Base-by-base conservation (phyloP, 2,113 vertebrate species). In the Urocolius indicus region DNA sequence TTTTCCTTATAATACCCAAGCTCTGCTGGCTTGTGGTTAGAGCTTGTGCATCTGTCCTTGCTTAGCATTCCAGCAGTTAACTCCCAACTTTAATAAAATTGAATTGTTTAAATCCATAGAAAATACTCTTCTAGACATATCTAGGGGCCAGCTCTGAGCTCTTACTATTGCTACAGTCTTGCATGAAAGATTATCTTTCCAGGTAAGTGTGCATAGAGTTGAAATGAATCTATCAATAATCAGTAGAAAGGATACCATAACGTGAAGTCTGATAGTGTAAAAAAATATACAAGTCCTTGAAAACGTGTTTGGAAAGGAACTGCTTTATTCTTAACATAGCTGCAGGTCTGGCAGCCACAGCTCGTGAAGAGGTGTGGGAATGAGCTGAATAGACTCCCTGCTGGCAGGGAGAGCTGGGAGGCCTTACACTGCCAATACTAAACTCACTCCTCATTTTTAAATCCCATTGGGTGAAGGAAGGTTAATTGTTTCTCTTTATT, bases 221-320 rank as follows among this genome's bases (percentile, higher is more conserved):
- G 36, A 91, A 30, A 91, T 91, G 16, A 65, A 93, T 87, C 61
- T 93, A 73, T 93, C 77, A 85, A 62, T 93, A 84, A 91, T 94
- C 87, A 27, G 76, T 94, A 52, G 61, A 87, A 93, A 55, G 67
- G 93, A 82, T 93, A 71, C 95, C 84, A 90, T 91, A 69, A 93
- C 80, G 75, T 0, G 0, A 89, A 83, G 51, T 77, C 75, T 91
- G 91, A 76, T 94, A 85, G 55, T 71, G 78, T 77, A 43, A 61
- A 95, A 95, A 94, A 93, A 90, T 58, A 52, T 6, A 43, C 55
- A 94, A 81, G 63, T 90, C 84, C 78, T 89, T 62, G 62, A 66
- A 95, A 94, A 87, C 9, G 26, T 69, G 41, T 87, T 94, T 95
- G 95, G 84, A 93, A 91, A 85, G 96, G 91, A 96, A 71, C 81